phyloP scores from a whole-genome alignment of 2,113 vertebrate genomes.

The Platichthys stellatus region DNA sequence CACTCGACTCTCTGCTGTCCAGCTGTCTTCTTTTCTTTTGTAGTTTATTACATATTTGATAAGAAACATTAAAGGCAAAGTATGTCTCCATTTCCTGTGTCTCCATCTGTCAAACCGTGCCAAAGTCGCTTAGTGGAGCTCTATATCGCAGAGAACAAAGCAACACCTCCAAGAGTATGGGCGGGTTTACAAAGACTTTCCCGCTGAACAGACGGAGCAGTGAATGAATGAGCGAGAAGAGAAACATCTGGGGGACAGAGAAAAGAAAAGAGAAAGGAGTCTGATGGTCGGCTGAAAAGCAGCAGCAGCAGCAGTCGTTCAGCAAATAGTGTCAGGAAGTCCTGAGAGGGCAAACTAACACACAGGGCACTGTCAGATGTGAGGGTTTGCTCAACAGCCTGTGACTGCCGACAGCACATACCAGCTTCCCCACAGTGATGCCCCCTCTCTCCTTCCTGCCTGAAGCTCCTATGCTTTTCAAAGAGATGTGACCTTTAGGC shows the following conservation, averaged over 20 bases:
- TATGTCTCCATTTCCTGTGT: neutral
- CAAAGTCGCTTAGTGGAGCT: constrained; percentile 34
- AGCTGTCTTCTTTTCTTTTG: constrained; percentile 46
- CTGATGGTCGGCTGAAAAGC: constrained; percentile 46
- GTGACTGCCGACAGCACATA: constrained; percentile 23
- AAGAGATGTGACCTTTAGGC: neutral
- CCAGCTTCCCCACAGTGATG: constrained; percentile 24
- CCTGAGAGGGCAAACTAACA: constrained; percentile 65
- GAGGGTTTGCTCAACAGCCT: constrained; percentile 35
- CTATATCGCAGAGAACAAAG: constrained; percentile 30
- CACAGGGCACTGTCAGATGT: constrained; percentile 58
- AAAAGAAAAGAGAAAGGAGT: constrained; percentile 20
- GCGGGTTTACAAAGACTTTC: neutral
- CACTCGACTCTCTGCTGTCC: constrained; percentile 39
- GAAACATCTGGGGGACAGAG: constrained; percentile 35
- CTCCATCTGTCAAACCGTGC: constrained; percentile 35
- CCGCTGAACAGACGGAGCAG: constrained; percentile 4
- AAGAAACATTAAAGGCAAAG: constrained; percentile 22
- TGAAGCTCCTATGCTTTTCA: neutral
- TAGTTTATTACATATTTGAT: constrained; percentile 22
- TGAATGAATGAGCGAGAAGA: constrained; percentile 20
- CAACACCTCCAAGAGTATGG: neutral
- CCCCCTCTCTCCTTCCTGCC: constrained; percentile 10
- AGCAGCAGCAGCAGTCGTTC: constrained; percentile 43
- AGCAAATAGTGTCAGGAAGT: constrained; percentile 73